Evolutionary conservation across 2,888 invertebrate genomes (phyloP), one percentile per base, ranked within the genome.

Genomic region (Empis stercorea): DNA sequence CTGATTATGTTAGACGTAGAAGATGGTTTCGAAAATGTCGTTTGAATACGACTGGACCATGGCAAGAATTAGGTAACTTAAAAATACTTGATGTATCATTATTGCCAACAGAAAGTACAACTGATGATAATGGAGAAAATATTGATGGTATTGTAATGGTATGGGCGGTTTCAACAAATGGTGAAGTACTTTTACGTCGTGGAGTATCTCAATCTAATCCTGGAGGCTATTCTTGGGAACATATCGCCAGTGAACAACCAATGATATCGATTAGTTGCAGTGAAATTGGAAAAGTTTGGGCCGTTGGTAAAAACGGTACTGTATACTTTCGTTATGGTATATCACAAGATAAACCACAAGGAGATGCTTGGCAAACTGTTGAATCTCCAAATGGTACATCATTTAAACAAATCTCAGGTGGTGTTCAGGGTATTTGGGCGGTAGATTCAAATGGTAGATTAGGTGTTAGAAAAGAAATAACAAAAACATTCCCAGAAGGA

Each of bases 141-240:
- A 56, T 58, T 4, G 74, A 74, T 57, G 64, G 63, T 40, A 57
- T 60, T 47, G 72, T 83, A 15, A 72, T 76, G 14, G 80, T 89
- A 17, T 91, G 93, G 89, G 93, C 88, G 1, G 75, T 93, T 20
- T 87, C 91, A 38, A 72, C 81, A 11, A 86, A 84, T 57, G 93
- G 93, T 6, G 91, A 92, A 67, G 88, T 87, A 10, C 77, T 94
- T 51, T 81, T 84, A 56, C 73, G 93, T 45, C 76, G 79, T 50
- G 88, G 87, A 34, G 88, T 92, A 2, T 80, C 84, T 2, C 71
- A 74, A 54, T 67, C 77, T 4, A 80, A 80, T 63, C 85, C 87
- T 10, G 73, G 78, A 64, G 91, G 89, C 67, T 72, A 72, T 59
- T 61, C 59, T 46, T 63, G 67, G 65, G 69, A 69, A 46, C 70